Percentiles rank a stretch among this genome's conserved stretches.
Conservation (phyloP, 2,797 vertebrate species). For the Trematomus bernacchii region DNA sequence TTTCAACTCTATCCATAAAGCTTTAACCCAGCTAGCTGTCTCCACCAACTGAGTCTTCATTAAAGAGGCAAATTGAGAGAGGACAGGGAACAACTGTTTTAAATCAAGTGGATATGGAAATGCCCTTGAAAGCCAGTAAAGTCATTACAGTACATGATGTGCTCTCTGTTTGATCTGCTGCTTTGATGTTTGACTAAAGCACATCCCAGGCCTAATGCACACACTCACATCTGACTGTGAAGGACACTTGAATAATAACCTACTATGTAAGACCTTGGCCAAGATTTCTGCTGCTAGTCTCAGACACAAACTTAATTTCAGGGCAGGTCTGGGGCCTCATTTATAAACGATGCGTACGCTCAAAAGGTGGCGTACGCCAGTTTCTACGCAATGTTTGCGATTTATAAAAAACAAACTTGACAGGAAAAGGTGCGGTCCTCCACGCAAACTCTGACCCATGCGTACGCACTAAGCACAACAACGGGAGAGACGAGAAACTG, state of each 20-base stretch:
- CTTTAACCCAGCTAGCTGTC: neutral
- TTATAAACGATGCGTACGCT: too few species aligned
- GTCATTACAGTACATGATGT: conserved; percentile 25
- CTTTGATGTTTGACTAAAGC: conserved; percentile 47
- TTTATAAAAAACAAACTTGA: too few species aligned
- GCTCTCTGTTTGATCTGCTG: conserved; percentile 39
- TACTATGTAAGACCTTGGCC: conserved; percentile 15
- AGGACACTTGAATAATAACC: conserved; percentile 44
- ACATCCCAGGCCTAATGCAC: conserved; percentile 18
- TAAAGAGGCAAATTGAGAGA: conserved; percentile 6
- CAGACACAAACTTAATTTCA: conserved; percentile 13
- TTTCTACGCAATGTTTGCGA: too few species aligned
- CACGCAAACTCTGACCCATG: too few species aligned
- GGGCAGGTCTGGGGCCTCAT: neutral
- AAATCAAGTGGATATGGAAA: conserved; percentile 33
- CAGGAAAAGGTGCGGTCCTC: too few species aligned
- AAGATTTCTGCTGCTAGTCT: conserved; percentile 14
- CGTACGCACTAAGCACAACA: too few species aligned
- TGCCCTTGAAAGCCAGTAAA: conserved; percentile 27
- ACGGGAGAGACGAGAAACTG: too few species aligned
- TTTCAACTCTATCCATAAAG: neutral
- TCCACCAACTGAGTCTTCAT: neutral
- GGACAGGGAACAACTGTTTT: conserved; percentile 1
- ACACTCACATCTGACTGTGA: conserved; percentile 20
- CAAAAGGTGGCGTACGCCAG: too few species aligned